Conservation (phyloP, 2,797 vertebrate genomes). For the Ctenopoma kingsleyae region DNA sequence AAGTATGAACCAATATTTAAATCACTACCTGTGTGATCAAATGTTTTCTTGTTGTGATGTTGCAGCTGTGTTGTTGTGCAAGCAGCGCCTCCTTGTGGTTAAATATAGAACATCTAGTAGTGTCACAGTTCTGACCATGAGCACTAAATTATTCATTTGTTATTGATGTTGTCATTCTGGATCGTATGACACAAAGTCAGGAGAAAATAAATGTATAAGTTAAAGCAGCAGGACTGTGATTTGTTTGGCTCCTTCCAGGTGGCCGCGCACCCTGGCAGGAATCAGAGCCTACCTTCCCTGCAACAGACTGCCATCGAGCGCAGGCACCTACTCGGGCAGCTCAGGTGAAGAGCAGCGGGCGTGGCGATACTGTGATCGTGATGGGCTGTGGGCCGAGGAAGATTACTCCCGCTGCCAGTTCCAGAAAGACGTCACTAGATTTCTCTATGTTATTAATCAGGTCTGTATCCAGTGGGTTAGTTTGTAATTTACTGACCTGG, state of each 20-base stretch:
- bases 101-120: constrained; percentile 6
- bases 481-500: background rate
- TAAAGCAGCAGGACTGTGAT: background rate
- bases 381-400: constrained; percentile 93
- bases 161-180: background rate
- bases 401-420: constrained; percentile 96
- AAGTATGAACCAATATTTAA: background rate
- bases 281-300: constrained; percentile 93
- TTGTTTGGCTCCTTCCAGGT: constrained; percentile 79
- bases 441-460: constrained; percentile 96
- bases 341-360: constrained; percentile 90
- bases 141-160: background rate
- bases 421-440: constrained; percentile 95
- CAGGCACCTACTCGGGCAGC: constrained; percentile 89
- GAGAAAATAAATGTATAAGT: background rate
- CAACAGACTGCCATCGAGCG: constrained; percentile 87
- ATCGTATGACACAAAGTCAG: background rate
- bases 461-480: constrained; percentile 64
- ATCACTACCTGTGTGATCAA: background rate
- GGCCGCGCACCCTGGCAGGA: constrained; percentile 95
- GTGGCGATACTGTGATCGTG: constrained; percentile 91
- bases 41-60: background rate
- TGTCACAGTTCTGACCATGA: background rate
- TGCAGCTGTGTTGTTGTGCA: constrained; percentile 12
- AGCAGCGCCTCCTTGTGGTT: constrained; percentile 76